Base-by-base conservation (phyloP, 1,140 invertebrate genomes). In the Elysia chlorotica region DNA sequence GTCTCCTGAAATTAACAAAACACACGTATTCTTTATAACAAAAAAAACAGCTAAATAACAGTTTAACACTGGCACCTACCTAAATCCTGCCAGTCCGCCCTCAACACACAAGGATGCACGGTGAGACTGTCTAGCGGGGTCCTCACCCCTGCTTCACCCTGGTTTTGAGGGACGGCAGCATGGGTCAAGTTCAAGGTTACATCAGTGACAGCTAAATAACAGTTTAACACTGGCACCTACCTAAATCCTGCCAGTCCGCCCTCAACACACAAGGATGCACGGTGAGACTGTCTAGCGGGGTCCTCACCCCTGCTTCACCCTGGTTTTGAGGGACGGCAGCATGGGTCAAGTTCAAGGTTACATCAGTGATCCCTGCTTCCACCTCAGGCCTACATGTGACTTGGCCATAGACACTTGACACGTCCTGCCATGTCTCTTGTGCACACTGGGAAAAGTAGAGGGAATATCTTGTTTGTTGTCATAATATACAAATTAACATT, bases 251-350 rank as follows among this genome's bases (percentile, higher is more conserved):
- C n/a, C 78, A 75, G 71, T 85, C 83, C 38, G 82, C 81, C 78
- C 80, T 83, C 65, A 83, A 81, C 14, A 86, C 84, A 82, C 82
- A 86, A 2, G 82, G 83, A 59, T 85, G 82, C 31, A 81, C 80
- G 2, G 81, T 54, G 17, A 86, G 74, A 66, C 83, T 73, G 66
- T 85, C 80, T 33, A 85, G 69, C 14, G 82, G 79, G 30, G 78
- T 70, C 25, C 65, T 65, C 54, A 76, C 59, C 31, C 78, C 78
- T 17, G 82, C 81, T 36, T 72, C 68, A 28, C 65, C n/a, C n/a
- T n/a, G n/a, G n/a, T n/a, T n/a, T n/a, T n/a, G n/a, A n/a, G n/a
- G n/a, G n/a, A n/a, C n/a, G n/a, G n/a, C n/a, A n/a, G n/a, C 57
- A 38, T 83, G 78, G 23, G 80, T 74, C 21, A 86, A 65, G 41